A percentile compares a stretch with the other conserved stretches of the same genome.
phyloP scores from a whole-genome alignment of 2,113 vertebrate species.

The Myiopsitta monachus region DNA sequence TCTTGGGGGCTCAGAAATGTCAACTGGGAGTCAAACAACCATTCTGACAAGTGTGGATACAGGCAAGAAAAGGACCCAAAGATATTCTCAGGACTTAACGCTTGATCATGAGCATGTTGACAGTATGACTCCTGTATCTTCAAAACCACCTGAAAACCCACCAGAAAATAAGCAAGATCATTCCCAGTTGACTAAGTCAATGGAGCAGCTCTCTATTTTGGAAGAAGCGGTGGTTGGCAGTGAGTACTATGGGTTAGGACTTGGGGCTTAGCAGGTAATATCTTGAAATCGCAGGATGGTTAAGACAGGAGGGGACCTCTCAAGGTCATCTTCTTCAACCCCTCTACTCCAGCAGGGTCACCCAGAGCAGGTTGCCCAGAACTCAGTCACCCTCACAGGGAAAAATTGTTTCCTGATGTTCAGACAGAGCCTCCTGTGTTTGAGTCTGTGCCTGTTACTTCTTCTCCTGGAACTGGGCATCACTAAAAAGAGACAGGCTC shows the following conservation, averaged over 20 bases:
- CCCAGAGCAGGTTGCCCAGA: neutral
- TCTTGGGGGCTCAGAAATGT: neutral
- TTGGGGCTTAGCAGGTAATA: neutral
- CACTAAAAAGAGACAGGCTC: neutral
- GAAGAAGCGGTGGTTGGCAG: neutral
- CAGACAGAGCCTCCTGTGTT: neutral
- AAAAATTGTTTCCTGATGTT: neutral
- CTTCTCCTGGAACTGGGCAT: neutral
- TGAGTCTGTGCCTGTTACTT: neutral
- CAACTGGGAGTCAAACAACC: neutral
- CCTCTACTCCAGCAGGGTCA: neutral
- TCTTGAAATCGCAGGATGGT: neutral
- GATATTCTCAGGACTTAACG: neutral
- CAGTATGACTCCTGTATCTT: neutral
- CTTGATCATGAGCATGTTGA: rapidly evolving
- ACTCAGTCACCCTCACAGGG: neutral
- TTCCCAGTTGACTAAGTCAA: neutral
- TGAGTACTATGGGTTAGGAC: neutral
- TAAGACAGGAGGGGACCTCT: neutral
- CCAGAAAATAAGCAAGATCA: neutral
- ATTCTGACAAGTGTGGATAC: neutral
- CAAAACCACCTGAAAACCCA: neutral
- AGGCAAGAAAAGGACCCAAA: neutral
- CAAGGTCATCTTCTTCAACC: neutral
- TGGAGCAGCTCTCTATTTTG: neutral